phyloP scores from a whole-genome alignment of 2,113 vertebrate species.

The Pelobates fuscus region DNA sequence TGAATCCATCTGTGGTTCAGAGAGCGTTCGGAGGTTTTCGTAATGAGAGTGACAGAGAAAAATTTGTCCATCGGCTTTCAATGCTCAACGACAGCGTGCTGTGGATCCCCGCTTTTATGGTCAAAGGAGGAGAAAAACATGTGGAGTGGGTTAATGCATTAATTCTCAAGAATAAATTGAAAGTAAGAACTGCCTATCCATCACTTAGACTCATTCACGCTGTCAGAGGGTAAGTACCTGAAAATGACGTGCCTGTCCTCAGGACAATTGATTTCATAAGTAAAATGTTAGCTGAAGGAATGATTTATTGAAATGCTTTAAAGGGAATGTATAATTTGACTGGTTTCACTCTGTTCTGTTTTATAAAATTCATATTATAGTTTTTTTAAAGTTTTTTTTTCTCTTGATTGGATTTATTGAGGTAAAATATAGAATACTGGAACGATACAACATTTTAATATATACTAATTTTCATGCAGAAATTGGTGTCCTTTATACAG shows the following conservation, averaged over 20 bases:
- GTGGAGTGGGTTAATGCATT: constrained; percentile 84
- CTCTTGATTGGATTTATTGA: constrained; percentile 38
- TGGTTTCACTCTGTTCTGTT: constrained; percentile 36
- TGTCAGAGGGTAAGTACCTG: constrained; percentile 85
- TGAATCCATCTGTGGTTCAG: constrained; percentile 90
- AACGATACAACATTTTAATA: constrained; percentile 15
- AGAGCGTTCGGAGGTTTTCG: constrained; percentile 83
- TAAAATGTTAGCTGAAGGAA: constrained; percentile 52
- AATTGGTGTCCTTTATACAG: constrained; percentile 11
- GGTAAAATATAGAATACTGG: constrained; percentile 47
- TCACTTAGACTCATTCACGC: constrained; percentile 86
- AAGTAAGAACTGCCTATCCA: constrained; percentile 81
- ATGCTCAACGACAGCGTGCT: constrained; percentile 88
- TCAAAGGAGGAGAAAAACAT: constrained; percentile 87
- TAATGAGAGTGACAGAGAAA: constrained; percentile 80
- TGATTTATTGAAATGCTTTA: constrained; percentile 28
- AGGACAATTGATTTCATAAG: constrained; percentile 54
- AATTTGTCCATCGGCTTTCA: constrained; percentile 79
- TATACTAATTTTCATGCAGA: background rate
- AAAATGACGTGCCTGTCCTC: constrained; percentile 67
- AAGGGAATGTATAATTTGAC: constrained; percentile 42
- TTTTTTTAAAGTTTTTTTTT: constrained; percentile 29
- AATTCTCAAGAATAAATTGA: constrained; percentile 83
- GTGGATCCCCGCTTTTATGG: constrained; percentile 91
- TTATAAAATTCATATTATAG: constrained; percentile 42